Conservation (phyloP, 1,140 invertebrate genomes). For the Steinernema feltiae region DNA sequence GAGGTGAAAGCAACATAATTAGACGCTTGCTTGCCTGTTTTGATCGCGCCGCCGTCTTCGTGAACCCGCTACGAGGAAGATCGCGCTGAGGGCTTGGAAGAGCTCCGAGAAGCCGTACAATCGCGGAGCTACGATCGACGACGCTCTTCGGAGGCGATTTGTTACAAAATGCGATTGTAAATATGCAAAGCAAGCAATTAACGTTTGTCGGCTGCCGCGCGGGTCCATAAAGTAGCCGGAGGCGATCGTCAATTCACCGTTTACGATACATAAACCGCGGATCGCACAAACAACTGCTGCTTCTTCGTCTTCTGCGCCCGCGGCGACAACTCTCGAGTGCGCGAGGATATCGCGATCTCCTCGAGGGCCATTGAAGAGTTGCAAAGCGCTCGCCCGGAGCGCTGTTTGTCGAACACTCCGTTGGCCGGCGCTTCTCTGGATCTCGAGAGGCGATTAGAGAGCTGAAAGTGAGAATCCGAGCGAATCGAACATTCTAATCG, state of each 20-base stretch:
- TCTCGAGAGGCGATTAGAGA: no score
- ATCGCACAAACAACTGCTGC: background rate
- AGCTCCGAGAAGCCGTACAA: background rate
- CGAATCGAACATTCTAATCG: no score
- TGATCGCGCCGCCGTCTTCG: background rate
- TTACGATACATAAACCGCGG: background rate
- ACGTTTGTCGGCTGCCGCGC: constrained; percentile 3
- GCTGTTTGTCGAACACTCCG: background rate
- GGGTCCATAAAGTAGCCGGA: background rate
- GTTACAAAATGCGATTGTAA: background rate
- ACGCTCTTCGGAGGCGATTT: background rate
- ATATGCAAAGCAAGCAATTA: constrained; percentile 1
- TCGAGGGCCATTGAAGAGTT: constrained; percentile 1
- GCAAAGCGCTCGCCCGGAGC: background rate
- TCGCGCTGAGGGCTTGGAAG: no score
- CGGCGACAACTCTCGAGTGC: background rate
- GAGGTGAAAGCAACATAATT: background rate
- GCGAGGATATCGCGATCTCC: background rate
- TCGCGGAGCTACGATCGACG: no score
- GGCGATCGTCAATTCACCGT: background rate
- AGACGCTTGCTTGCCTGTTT: background rate
- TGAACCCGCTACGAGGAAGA: background rate
- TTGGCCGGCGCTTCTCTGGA: no score
- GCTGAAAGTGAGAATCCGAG: no score
- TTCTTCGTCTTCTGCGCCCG: background rate